Percentiles rank a stretch among this genome's conserved stretches.
Evolutionary conservation across 2,797 vertebrate genomes (phyloP).

Genomic region (Tiaroga cobitis): DNA sequence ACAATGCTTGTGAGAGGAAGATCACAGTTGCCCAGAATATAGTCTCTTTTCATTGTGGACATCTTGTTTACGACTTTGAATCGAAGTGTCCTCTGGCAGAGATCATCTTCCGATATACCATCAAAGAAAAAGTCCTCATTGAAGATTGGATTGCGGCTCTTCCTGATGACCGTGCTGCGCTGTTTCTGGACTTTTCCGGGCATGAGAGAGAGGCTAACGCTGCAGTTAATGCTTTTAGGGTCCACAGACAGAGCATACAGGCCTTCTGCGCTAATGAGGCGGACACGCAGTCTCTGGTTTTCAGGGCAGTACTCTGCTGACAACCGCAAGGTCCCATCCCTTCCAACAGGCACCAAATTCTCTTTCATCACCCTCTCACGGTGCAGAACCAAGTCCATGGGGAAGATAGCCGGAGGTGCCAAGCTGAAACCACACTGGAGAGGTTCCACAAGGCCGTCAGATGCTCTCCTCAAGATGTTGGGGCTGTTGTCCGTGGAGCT

Average conservation of each 20-base stretch:
- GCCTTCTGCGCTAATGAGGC: conserved; percentile 87
- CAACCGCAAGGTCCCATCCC: conserved; percentile 81
- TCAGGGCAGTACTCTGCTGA: conserved; percentile 83
- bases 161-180: conserved; percentile 85
- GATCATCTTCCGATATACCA: conserved; percentile 79
- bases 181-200: conserved; percentile 86
- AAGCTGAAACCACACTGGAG: conserved; percentile 68
- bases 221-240: conserved; percentile 85
- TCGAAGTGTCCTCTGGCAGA: conserved; percentile 77
- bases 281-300: conserved; percentile 83
- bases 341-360: conserved; percentile 75
- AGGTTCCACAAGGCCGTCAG: conserved; percentile 75
- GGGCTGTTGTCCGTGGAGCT: conserved; percentile 93
- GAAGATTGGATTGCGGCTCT: conserved; percentile 87
- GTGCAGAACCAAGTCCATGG: conserved; percentile 76
- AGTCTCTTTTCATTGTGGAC: conserved; percentile 85
- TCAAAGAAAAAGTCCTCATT: conserved; percentile 94
- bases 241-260: conserved; percentile 78
- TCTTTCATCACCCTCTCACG: conserved; percentile 79
- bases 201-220: conserved; percentile 83
- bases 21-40: conserved; percentile 77
- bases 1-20: conserved; percentile 77
- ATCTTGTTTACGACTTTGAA: conserved; percentile 88
- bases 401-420: conserved; percentile 78
- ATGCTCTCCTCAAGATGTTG: conserved; percentile 81